Evolutionary conservation across 2,113 vertebrate species (phyloP).

Genomic region (Oryzias melastigma): DNA sequence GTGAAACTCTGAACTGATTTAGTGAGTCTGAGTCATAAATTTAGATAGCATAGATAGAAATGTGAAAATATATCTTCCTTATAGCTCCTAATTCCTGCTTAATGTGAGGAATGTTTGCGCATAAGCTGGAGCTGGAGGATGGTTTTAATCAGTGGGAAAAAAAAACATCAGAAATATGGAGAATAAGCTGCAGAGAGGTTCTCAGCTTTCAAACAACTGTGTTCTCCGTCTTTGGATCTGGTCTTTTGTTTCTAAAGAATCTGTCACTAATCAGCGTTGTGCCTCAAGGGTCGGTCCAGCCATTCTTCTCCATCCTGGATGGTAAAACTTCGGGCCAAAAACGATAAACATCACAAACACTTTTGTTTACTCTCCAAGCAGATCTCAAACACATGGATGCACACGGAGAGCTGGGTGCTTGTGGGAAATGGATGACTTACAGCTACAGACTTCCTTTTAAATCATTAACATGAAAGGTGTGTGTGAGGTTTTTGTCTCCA

Average conservation of each 20-base stretch:
- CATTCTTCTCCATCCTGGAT: conserved; percentile 44
- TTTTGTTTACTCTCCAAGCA: conserved; percentile 61
- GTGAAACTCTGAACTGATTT: conserved; percentile 8
- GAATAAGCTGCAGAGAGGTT: conserved; percentile 5
- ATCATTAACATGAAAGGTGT: conserved; percentile 14
- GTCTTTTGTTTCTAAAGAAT: conserved; percentile 58
- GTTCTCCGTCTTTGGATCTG: conserved; percentile 16
- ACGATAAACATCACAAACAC: conserved; percentile 67
- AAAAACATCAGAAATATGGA: conserved; percentile 36
- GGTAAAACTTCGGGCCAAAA: conserved; percentile 66
- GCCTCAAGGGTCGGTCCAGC: conserved; percentile 43
- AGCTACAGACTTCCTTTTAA: conserved; percentile 40
- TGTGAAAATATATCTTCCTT: conserved; percentile 25
- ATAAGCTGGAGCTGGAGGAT: background rate
- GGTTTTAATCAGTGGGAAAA: conserved; percentile 23
- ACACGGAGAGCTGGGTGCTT: conserved; percentile 40
- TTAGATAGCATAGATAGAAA: conserved; percentile 24
- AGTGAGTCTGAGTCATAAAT: conserved; percentile 16
- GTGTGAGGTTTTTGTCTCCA: conserved; percentile 40
- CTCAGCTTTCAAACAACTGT: conserved; percentile 30
- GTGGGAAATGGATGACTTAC: conserved; percentile 62
- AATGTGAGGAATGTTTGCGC: conserved; percentile 21
- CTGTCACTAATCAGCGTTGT: conserved; percentile 55
- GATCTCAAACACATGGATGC: conserved; percentile 53
- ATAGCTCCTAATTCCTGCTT: conserved; percentile 15